Conservation (phyloP, 2,888 invertebrate genomes). For the Aphidius colemani region DNA sequence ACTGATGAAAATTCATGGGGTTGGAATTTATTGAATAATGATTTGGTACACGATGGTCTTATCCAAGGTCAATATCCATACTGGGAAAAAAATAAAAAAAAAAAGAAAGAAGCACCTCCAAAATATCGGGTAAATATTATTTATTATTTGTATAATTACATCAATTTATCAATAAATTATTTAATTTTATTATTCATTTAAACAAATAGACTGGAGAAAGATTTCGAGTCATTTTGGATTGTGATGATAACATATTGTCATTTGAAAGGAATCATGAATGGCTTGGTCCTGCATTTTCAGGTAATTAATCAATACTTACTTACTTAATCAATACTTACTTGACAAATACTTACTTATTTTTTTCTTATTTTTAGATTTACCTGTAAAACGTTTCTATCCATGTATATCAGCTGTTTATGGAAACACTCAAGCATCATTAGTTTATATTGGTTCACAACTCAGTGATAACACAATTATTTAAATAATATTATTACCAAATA, state of each 20-base stretch:
- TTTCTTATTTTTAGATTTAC: constrained; percentile 72
- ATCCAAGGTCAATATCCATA: constrained; percentile 92
- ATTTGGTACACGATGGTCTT: constrained; percentile 94
- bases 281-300: constrained; percentile 96
- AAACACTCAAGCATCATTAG: constrained; percentile 99
- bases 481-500: not conserved
- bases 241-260: constrained; percentile 94
- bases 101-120: constrained; percentile 69
- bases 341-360: not conserved
- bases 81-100: constrained; percentile 67
- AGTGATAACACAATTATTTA: constrained; percentile 75
- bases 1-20: constrained; percentile 99
- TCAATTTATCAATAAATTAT: no score
- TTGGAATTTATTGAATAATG: constrained; percentile 98
- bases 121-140: constrained; percentile 83
- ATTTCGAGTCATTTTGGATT: constrained; percentile 96
- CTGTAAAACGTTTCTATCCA: constrained; percentile 90
- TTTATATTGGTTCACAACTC: constrained; percentile 94
- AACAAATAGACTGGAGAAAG: constrained; percentile 86
- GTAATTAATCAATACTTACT: constrained; percentile 63
- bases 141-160: no score
- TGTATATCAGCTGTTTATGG: constrained; percentile 98
- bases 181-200: constrained; percentile 1
- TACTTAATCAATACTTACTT: no score
- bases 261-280: constrained; percentile 99